Conservation (phyloP, 2,797 vertebrate species). For the Pseudochaenichthys georgianus region DNA sequence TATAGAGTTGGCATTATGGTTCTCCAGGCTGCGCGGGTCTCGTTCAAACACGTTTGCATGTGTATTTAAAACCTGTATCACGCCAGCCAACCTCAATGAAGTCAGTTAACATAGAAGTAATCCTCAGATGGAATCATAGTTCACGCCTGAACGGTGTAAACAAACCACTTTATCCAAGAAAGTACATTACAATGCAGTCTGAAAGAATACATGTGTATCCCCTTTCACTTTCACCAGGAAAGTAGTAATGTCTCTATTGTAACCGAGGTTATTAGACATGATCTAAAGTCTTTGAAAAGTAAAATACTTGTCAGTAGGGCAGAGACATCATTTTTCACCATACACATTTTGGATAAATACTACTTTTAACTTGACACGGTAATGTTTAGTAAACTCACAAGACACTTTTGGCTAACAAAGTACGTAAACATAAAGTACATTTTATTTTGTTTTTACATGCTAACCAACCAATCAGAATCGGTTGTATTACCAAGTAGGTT, state of each 20-base stretch:
- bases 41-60: neutral
- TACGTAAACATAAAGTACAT: neutral
- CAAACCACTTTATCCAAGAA: neutral
- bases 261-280: neutral
- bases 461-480: too few species aligned
- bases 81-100: neutral
- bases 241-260: too few species aligned
- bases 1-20: constrained; percentile 5
- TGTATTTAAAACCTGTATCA: too few species aligned
- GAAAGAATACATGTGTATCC: too few species aligned
- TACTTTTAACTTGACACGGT: neutral
- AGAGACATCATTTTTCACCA: too few species aligned
- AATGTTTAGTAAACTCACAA: neutral
- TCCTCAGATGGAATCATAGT: neutral
- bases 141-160: neutral
- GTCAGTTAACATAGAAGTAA: neutral
- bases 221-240: too few species aligned
- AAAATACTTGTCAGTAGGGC: neutral
- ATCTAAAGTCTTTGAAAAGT: neutral
- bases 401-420: neutral
- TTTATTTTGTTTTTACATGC: neutral
- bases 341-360: too few species aligned
- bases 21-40: neutral
- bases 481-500: too few species aligned
- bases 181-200: too few species aligned